Percentiles rank a stretch among this genome's conserved stretches.
Evolutionary conservation across 2,888 invertebrate species (phyloP).

Genomic region (Megaustenia siamemsis): DNA sequence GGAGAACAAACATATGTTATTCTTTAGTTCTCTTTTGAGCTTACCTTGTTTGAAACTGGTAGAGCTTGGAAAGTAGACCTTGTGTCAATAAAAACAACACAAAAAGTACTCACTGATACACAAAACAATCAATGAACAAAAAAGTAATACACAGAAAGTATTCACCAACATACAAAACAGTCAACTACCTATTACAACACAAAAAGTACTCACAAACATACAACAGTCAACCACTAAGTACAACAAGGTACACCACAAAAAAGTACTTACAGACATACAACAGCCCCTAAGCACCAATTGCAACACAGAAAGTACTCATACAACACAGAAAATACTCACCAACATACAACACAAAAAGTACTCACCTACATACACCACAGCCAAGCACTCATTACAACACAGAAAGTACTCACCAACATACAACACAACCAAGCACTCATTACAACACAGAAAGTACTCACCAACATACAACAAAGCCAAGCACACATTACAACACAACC

Average conservation of each 20-base stretch:
- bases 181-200: neutral
- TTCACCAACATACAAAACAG: neutral
- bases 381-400: neutral
- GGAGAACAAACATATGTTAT: too few species aligned
- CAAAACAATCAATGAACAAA: too few species aligned
- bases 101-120: too few species aligned
- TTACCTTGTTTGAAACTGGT: too few species aligned
- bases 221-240: neutral
- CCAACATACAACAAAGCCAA: neutral
- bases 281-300: neutral
- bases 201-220: neutral
- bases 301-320: neutral
- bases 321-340: neutral
- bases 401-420: neutral
- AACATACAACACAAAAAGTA: neutral
- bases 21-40: too few species aligned
- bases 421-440: neutral
- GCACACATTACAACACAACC: neutral
- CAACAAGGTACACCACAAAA: neutral
- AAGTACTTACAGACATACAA: too few species aligned
- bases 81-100: too few species aligned
- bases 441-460: neutral
- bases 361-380: neutral
- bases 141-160: neutral
- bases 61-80: too few species aligned